phyloP scores from a whole-genome alignment of 2,888 invertebrate species.

The Drosophila mimetica region DNA sequence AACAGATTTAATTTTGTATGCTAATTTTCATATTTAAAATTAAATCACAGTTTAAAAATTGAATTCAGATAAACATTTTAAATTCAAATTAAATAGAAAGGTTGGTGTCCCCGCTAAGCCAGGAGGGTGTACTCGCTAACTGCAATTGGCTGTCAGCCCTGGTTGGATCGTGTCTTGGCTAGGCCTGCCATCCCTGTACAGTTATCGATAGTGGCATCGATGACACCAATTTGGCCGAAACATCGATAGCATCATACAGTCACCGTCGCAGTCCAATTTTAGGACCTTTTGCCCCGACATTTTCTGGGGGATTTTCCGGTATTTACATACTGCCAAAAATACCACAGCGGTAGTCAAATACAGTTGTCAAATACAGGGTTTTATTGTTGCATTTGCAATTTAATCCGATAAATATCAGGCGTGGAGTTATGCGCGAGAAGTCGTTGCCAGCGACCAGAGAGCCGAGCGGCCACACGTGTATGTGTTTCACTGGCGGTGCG shows the following conservation, averaged over 20 bases:
- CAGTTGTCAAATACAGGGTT: constrained; percentile 70
- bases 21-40: too few species aligned
- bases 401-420: constrained; percentile 39
- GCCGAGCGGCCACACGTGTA: constrained; percentile 42
- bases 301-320: too few species aligned
- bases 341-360: too few species aligned
- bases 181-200: not conserved
- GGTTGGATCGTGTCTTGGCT: not conserved
- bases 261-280: not conserved
- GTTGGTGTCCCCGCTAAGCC: too few species aligned
- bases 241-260: not conserved
- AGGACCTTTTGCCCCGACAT: too few species aligned
- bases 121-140: too few species aligned
- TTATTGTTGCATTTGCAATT: constrained; percentile 55
- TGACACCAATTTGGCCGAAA: not conserved
- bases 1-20: too few species aligned
- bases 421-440: constrained; percentile 58
- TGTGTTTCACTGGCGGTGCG: constrained; percentile 49
- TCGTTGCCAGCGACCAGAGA: constrained; percentile 45
- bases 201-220: not conserved
- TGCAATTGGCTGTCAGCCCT: not conserved
- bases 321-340: too few species aligned
- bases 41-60: too few species aligned
- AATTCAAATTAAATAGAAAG: too few species aligned
- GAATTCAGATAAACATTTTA: too few species aligned